Evolutionary conservation across 2,113 vertebrate species (phyloP).

Genomic region (Apteryx owenii): DNA sequence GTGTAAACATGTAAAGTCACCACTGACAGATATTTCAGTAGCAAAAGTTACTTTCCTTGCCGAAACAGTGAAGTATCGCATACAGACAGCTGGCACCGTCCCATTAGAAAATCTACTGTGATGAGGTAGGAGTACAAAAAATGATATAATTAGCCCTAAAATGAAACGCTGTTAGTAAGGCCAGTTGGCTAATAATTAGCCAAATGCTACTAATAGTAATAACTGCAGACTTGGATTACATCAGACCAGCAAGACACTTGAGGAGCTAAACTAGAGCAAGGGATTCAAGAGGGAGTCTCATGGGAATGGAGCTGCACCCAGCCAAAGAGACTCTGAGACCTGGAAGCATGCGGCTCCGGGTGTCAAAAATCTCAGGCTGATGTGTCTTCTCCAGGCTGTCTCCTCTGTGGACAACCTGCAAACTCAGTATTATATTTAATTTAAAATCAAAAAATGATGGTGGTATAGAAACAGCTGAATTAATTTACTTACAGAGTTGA

Average conservation of each 20-base stretch:
- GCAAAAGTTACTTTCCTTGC: neutral
- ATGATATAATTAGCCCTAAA: neutral
- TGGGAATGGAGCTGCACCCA: neutral
- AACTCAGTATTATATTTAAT: neutral
- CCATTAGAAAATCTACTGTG: neutral
- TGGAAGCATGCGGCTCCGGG: neutral
- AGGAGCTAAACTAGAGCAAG: neutral
- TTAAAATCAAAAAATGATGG: neutral
- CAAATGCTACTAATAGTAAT: neutral
- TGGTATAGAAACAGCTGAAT: neutral
- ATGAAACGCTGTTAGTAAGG: neutral
- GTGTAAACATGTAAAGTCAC: neutral
- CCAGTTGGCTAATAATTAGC: neutral
- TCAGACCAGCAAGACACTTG: neutral
- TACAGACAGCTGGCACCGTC: neutral
- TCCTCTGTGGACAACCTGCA: neutral
- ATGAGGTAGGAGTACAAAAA: neutral
- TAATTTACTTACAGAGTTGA: neutral
- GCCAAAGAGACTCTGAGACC: neutral
- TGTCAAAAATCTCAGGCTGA: neutral
- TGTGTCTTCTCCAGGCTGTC: neutral
- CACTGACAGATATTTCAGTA: neutral
- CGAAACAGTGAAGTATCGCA: neutral
- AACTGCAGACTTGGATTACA: neutral
- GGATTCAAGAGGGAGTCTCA: neutral